A percentile compares a stretch with the other conserved stretches of the same genome.
phyloP scores from a whole-genome alignment of 2,888 invertebrate genomes.

The Xylota segnis region DNA sequence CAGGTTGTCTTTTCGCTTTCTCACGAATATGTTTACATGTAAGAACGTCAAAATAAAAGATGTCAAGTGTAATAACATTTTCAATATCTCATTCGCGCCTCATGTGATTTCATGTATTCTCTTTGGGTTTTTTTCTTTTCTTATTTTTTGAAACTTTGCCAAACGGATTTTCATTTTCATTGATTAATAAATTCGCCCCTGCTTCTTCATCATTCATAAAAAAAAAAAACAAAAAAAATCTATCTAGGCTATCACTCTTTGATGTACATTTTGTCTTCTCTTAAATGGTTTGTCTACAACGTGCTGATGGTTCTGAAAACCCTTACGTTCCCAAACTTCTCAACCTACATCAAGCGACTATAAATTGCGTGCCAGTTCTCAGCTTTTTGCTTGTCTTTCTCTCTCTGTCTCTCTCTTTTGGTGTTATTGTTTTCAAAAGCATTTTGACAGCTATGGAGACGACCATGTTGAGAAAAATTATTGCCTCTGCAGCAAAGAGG shows the following conservation, averaged over 20 bases:
- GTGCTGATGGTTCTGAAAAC: slow-evolving; percentile 15
- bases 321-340: slow-evolving; percentile 19
- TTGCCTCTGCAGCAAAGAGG: slow-evolving; percentile 31
- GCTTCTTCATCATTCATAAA: slow-evolving; percentile 39
- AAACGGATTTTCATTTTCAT: slow-evolving; percentile 69
- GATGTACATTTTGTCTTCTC: slow-evolving; percentile 35
- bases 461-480: slow-evolving; percentile 25
- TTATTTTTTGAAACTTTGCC: slow-evolving; percentile 57
- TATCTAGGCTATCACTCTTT: slow-evolving; percentile 44
- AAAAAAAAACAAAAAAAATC: slow-evolving; percentile 10
- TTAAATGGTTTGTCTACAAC: slow-evolving; percentile 34
- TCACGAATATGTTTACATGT: slow-evolving; percentile 24
- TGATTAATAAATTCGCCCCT: slow-evolving; percentile 54
- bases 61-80: slow-evolving; percentile 53
- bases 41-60: slow-evolving; percentile 29
- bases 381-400: slow-evolving; percentile 5
- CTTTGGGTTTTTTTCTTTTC: neutral
- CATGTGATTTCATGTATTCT: slow-evolving; percentile 54
- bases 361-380: slow-evolving; percentile 33
- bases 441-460: slow-evolving; percentile 44
- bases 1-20: slow-evolving; percentile 51
- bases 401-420: no score
- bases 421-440: slow-evolving; percentile 29
- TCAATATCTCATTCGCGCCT: slow-evolving; percentile 43
- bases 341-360: slow-evolving; percentile 61